Base-by-base conservation (phyloP, 2,113 vertebrate genomes). In the Nyctereutes procyonoides region DNA sequence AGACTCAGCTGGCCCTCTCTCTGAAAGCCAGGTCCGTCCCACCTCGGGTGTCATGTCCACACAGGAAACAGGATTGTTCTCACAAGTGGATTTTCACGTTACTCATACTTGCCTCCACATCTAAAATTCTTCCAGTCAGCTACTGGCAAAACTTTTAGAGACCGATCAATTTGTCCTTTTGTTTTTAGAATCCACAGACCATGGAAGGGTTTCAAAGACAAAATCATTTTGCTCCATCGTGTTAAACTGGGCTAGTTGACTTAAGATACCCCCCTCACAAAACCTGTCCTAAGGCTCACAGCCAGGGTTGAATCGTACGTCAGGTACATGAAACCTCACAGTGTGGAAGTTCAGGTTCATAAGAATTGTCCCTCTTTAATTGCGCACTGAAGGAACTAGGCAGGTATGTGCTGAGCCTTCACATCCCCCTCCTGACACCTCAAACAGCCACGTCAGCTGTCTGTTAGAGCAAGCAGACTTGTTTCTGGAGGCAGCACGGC, bases 31-130 rank as follows among this genome's bases (percentile, higher is more conserved):
- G 56, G 74, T 20, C 85, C 35, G 0, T 2, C 11, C 58, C 32
- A 0, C 19, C 16, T 20, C 5, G 0, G 32, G 62, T 26, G 43
- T 9, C 2, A 20, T 0, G 7, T 9, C 14, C 24, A 32, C 51
- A 5, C 14, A 58, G 48, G 60, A 51, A 24, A 0, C 0, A 17
- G 8, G 35, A 17, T 3, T 51, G 8, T 63, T 67, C 55, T 58
- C 4, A 0, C 9, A 12, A 5, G 9, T 7, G 82, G 56, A 10
- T 24, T 12, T 35, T 51, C 51, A 8, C 5, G n/a, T 48, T 12
- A 5, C 2, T 4, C 48, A 43, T 3, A 30, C 48, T 24, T 32
- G 10, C 22, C 93, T 35, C 3, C 35, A 4, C 11, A 6, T 62
- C 53, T 53, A 22, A 67, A 32, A 13, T 38, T 13, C 80, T n/a